Percentiles rank a stretch among this genome's conserved stretches.
These are phyloP conservation scores for Zoanthus solanderi DNA, from an alignment of 92 coral and sea anemone species.

Conservation along the genomic window DNA sequence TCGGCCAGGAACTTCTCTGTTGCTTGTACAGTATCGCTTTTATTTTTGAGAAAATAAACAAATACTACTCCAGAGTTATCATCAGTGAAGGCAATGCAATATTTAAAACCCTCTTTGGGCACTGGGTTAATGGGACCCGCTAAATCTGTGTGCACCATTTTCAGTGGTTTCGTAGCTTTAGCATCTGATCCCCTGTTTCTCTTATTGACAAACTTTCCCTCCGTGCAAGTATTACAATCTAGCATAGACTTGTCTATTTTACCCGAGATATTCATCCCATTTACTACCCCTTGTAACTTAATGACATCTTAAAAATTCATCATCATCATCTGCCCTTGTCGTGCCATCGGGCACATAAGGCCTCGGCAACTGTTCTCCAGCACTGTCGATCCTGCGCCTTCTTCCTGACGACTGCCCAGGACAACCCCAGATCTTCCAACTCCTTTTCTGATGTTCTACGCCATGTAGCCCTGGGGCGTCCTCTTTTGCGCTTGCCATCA, in stretches of 20 bases:
- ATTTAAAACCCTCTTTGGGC: slow-evolving; percentile 28
- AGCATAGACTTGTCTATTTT: slow-evolving; percentile 24
- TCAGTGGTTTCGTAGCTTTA: slow-evolving; percentile 42
- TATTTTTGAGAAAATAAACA: slow-evolving; percentile 34
- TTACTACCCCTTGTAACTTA: slow-evolving; percentile 30
- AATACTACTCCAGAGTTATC: slow-evolving; percentile 48
- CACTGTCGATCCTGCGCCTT: too few species aligned
- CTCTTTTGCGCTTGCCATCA: too few species aligned
- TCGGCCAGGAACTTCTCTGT: slow-evolving; percentile 44
- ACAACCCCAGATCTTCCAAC: too few species aligned
- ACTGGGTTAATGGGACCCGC: slow-evolving; percentile 47
- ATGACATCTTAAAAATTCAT: slow-evolving; percentile 33
- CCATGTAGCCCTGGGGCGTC: too few species aligned
- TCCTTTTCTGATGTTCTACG: too few species aligned
- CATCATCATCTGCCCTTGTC: too few species aligned
- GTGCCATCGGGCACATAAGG: too few species aligned
- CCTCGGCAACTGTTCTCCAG: too few species aligned
- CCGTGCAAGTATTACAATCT: slow-evolving; percentile 50
- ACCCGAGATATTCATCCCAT: slow-evolving; percentile 52
- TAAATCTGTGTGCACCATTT: slow-evolving; percentile 54
- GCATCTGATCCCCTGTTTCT: slow-evolving; percentile 45
- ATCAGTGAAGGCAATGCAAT: slow-evolving; percentile 47
- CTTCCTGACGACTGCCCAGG: too few species aligned
- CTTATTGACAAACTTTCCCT: slow-evolving; percentile 33
- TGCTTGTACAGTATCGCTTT: slow-evolving; percentile 34